Evolutionary conservation across 1,140 invertebrate species (phyloP), one percentile per base, ranked within the genome.

Genomic region (Propsilocerus akamusi): DNA sequence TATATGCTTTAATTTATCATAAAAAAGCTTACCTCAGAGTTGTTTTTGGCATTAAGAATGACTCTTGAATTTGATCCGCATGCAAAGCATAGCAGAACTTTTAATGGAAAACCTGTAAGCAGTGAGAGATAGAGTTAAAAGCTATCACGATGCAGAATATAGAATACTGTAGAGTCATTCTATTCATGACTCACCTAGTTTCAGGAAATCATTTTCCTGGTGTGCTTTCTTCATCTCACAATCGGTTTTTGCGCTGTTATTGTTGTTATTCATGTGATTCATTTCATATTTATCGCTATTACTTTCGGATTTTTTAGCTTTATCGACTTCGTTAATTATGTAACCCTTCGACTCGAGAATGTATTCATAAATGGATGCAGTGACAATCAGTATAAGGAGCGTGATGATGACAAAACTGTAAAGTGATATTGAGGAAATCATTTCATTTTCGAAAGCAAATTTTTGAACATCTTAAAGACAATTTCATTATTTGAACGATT

Each of bases 21-120:
- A 23, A 30, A 8, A n/a, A 28, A 8, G 11, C 55, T 53, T 54
- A 65, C 63, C 60, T 65, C 59, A 52, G 60, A 59, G 34, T 57
- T 57, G 23, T 60, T 55, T 48, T 68, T 61, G 14, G 63, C 68
- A 49, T 59, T 66, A 34, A 71, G 62, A 32, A 71, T 69, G 4
- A 64, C 65, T 28, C 66, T 58, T 2, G 67, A 67, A 51, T 71
- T 71, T 7, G 68, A 65, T 12, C 76, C 61, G 7, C 74, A 69
- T 14, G 75, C 76, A 58, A 81, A 81, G 3, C 74, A 74, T 46
- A 80, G 58, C 47, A 81, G 55, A 48, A 76, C 62, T 57, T 70
- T 74, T 5, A 72, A 58, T 63, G 70, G 71, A 17, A 72, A 58
- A 23, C 72, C 75, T 78, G 60, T 23, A 55, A 57, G 55, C 17